These are phyloP conservation scores for Lepidostoma basale DNA, from an alignment of 1,140 invertebrate genomes.

Conservation along the genomic window DNA sequence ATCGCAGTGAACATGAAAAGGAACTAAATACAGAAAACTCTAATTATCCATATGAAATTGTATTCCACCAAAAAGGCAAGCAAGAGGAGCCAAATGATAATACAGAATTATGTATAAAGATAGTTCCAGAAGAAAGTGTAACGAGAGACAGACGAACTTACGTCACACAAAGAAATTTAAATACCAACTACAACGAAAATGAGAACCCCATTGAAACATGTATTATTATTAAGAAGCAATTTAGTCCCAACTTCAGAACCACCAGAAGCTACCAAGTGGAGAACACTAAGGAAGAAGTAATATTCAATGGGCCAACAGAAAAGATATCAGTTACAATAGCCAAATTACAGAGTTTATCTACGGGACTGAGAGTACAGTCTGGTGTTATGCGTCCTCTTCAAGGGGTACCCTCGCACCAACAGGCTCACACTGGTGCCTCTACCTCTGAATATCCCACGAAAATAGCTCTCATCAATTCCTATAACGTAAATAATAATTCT, in stretches of 20 bases:
- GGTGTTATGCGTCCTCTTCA: conserved; percentile 25
- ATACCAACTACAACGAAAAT: background rate
- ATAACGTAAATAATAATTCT: background rate
- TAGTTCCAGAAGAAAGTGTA: conserved; percentile 23
- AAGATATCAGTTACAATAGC: conserved; percentile 34
- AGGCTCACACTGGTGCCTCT: background rate
- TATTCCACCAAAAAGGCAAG: conserved; percentile 31
- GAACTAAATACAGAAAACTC: conserved; percentile 19
- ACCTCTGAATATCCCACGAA: conserved; percentile 18
- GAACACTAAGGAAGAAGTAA: conserved; percentile 18
- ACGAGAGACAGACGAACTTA: background rate
- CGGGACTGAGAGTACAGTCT: conserved; percentile 36
- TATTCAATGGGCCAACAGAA: conserved; percentile 18
- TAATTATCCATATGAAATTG: conserved; percentile 38
- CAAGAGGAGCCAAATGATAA: conserved; percentile 19
- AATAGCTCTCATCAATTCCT: conserved; percentile 22
- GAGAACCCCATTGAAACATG: conserved; percentile 33
- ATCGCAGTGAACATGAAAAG: background rate
- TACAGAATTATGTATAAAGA: conserved; percentile 35
- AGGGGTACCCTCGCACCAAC: background rate
- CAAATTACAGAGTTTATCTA: conserved; percentile 42
- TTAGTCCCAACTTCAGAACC: conserved; percentile 16
- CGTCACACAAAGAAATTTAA: background rate
- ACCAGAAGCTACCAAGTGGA: background rate
- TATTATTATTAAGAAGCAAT: conserved; percentile 41